A percentile compares a stretch with the other conserved stretches of the same genome.
Conservation (phyloP, 2,888 invertebrate species). For the Tanypteryx hageni region DNA sequence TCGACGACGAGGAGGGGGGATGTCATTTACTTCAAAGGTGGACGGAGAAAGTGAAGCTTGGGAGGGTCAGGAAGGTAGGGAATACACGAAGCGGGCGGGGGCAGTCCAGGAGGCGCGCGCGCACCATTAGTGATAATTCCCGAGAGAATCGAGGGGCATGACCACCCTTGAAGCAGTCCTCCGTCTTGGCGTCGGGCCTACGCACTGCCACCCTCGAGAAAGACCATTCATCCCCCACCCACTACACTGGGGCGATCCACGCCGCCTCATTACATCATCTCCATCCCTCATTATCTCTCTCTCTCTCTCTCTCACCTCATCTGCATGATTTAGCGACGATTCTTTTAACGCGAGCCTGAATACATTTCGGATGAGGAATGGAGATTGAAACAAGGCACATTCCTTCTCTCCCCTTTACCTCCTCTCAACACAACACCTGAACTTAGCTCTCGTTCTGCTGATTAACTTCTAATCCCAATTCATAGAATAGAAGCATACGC, state of each 20-base stretch:
- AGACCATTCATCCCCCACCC: no score
- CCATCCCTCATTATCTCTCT: no score
- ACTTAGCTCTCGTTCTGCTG: no score
- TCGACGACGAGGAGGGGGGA: background rate
- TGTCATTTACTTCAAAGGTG: background rate
- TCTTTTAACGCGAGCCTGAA: background rate
- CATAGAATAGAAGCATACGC: no score
- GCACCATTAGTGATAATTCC: slow-evolving; percentile 2
- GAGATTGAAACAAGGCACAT: background rate
- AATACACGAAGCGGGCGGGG: background rate
- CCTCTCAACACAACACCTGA: background rate
- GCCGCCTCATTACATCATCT: background rate
- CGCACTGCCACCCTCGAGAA: background rate
- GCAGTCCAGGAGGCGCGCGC: background rate
- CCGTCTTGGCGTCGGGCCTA: background rate
- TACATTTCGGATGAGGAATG: background rate
- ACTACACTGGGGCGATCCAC: no score
- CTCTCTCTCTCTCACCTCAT: background rate
- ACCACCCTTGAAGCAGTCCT: slow-evolving; percentile 20
- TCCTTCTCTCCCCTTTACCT: background rate
- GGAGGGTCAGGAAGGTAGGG: background rate
- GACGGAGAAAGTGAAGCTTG: background rate
- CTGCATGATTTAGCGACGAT: slow-evolving; percentile 10
- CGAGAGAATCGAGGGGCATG: slow-evolving; percentile 1
- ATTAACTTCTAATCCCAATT: no score